phyloP scores from a whole-genome alignment of 2,113 vertebrate genomes.

The Corythaixoides concolor region DNA sequence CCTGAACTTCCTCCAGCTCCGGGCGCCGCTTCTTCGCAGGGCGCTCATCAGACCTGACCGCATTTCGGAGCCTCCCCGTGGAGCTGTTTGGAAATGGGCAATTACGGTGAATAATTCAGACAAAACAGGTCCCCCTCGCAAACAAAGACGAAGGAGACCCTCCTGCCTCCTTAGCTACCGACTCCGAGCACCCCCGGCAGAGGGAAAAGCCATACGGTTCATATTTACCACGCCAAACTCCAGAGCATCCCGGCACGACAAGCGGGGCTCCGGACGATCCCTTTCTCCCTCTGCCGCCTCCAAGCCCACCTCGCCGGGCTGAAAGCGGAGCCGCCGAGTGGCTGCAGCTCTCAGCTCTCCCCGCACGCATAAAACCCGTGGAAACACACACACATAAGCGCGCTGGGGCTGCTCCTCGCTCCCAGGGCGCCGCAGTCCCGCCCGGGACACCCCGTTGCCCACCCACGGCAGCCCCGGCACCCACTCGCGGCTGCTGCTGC shows the following conservation, averaged over 20 bases:
- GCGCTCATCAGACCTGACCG: not conserved
- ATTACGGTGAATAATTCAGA: not conserved
- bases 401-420: not conserved
- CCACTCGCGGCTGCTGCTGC: not conserved
- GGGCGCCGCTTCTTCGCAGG: not conserved
- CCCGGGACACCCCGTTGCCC: not conserved
- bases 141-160: not conserved
- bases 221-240: not conserved
- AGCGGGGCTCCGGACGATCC: not conserved
- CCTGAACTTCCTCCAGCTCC: not conserved
- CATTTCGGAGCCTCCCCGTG: conserved; percentile 29
- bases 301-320: not conserved
- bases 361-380: not conserved
- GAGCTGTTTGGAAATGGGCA: conserved; percentile 34
- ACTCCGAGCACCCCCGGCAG: not conserved
- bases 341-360: not conserved
- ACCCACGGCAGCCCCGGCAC: not conserved
- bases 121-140: not conserved
- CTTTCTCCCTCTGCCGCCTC: not conserved
- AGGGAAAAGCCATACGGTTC: not conserved
- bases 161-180: not conserved
- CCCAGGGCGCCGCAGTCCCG: not conserved
- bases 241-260: not conserved
- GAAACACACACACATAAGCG: fast-evolving
- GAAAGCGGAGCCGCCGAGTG: not conserved